Conservation (phyloP, 2,113 vertebrate species). For the Gadus chalcogrammus region DNA sequence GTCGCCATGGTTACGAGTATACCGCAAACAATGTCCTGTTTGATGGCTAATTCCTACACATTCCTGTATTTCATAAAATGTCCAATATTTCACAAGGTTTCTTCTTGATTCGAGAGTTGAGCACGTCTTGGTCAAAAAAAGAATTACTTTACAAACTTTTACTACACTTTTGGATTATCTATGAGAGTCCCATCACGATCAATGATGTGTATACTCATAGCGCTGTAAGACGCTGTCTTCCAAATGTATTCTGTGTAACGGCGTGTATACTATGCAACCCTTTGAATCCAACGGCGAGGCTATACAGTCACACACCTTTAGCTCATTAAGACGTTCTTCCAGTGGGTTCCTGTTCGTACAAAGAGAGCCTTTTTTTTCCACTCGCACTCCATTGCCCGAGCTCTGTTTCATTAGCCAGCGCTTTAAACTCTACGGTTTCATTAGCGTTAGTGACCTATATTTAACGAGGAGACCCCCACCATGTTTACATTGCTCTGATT, state of each 20-base stretch:
- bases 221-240: too few relatives aligned
- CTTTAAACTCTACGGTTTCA: slow-evolving; percentile 48
- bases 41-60: too few relatives aligned
- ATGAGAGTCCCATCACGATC: too few relatives aligned
- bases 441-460: slow-evolving; percentile 38
- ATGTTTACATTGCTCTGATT: slow-evolving; percentile 50
- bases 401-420: slow-evolving; percentile 58
- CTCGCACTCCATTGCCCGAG: slow-evolving; percentile 50
- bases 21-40: background rate
- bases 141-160: too few relatives aligned
- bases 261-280: background rate
- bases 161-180: too few relatives aligned
- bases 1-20: slow-evolving; percentile 51
- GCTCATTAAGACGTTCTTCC: slow-evolving; percentile 58
- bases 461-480: slow-evolving; percentile 60
- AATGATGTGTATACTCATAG: too few relatives aligned
- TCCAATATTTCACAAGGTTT: too few relatives aligned
- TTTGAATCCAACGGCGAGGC: slow-evolving; percentile 24
- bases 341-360: slow-evolving; percentile 48
- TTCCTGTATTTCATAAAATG: too few relatives aligned
- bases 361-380: slow-evolving; percentile 31
- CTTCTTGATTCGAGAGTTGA: too few relatives aligned
- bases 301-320: slow-evolving; percentile 36
- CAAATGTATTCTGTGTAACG: too few relatives aligned
- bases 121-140: too few relatives aligned